phyloP scores from a whole-genome alignment of 2,888 invertebrate genomes.

The Acanthosepion lycidas region DNA sequence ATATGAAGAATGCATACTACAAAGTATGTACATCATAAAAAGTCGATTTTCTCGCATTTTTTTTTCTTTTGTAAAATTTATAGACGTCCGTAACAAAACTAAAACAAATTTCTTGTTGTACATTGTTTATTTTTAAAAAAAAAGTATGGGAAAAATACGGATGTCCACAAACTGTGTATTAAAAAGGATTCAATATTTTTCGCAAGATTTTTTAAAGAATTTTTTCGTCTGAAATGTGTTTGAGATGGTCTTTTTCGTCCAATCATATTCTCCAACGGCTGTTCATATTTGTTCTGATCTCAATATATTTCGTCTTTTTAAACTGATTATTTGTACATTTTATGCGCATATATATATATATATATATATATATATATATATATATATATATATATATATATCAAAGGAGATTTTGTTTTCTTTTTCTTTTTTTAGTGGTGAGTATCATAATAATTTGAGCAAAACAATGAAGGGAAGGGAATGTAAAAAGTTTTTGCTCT shows the following conservation, averaged over 20 bases:
- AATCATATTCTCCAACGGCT: constrained; percentile 33
- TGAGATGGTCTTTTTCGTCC: neutral
- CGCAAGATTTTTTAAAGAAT: neutral
- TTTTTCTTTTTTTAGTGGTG: neutral
- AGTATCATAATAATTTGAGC: neutral
- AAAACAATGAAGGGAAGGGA: too few relatives aligned
- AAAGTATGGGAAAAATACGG: neutral
- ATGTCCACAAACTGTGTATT: neutral
- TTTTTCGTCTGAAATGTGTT: neutral
- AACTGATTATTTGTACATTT: neutral
- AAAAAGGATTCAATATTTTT: neutral
- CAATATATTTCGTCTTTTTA: neutral
- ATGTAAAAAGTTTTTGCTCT: too few relatives aligned
- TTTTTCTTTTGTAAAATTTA: neutral
- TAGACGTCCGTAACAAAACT: neutral
- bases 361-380: neutral
- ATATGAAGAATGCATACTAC: neutral
- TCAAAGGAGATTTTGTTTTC: neutral
- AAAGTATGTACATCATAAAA: neutral
- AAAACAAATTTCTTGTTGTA: neutral
- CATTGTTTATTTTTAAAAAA: neutral
- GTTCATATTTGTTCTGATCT: constrained; percentile 6
- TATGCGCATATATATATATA: neutral
- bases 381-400: constrained; percentile 36
- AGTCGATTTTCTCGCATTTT: neutral